Evolutionary conservation across 2,888 invertebrate species (phyloP).

Genomic region (Iphiclides podalirius): DNA sequence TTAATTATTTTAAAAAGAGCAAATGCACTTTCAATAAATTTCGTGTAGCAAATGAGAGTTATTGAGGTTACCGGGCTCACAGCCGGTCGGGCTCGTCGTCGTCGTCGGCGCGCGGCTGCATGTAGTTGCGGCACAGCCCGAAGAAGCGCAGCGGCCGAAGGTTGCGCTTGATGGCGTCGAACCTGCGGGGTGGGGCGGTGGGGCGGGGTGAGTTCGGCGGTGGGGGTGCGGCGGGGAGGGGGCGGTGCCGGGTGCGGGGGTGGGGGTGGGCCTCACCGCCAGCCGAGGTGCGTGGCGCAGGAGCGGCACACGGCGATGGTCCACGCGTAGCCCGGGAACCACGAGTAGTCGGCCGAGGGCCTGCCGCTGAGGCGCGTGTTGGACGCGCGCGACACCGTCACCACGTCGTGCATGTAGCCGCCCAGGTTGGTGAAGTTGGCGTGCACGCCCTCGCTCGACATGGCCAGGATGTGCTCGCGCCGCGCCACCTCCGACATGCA

Average conservation of each 20-base stretch:
- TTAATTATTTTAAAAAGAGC: too few species aligned
- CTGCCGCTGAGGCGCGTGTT: slow-evolving; percentile 45
- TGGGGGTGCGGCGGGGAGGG: background rate
- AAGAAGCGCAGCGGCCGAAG: slow-evolving; percentile 64
- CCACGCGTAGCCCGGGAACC: slow-evolving; percentile 77
- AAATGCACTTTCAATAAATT: too few species aligned
- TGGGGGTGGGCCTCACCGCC: slow-evolving; percentile 40
- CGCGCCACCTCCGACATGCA: slow-evolving; percentile 53
- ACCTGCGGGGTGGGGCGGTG: slow-evolving; percentile 44
- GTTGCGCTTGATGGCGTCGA: slow-evolving; percentile 51
- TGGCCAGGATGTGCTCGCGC: slow-evolving; percentile 56
- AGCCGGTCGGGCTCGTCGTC: slow-evolving; percentile 17
- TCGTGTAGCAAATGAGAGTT: too few species aligned
- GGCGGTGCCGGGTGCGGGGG: background rate
- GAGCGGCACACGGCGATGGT: slow-evolving; percentile 51
- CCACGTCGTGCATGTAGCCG: slow-evolving; percentile 70
- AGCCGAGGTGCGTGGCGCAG: slow-evolving; percentile 63
- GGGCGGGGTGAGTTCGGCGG: too few species aligned
- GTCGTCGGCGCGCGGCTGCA: slow-evolving; percentile 44
- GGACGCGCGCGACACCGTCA: slow-evolving; percentile 53
- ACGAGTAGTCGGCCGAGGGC: slow-evolving; percentile 60
- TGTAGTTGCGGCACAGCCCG: slow-evolving; percentile 66
- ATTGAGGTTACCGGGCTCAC: too few species aligned
- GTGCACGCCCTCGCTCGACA: slow-evolving; percentile 69
- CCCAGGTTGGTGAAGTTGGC: slow-evolving; percentile 62